Percentiles rank a stretch among this genome's conserved stretches.
These are phyloP conservation scores for Solenopsis fugax DNA, from an alignment of 1,140 invertebrate genomes.

Conservation along the genomic window DNA sequence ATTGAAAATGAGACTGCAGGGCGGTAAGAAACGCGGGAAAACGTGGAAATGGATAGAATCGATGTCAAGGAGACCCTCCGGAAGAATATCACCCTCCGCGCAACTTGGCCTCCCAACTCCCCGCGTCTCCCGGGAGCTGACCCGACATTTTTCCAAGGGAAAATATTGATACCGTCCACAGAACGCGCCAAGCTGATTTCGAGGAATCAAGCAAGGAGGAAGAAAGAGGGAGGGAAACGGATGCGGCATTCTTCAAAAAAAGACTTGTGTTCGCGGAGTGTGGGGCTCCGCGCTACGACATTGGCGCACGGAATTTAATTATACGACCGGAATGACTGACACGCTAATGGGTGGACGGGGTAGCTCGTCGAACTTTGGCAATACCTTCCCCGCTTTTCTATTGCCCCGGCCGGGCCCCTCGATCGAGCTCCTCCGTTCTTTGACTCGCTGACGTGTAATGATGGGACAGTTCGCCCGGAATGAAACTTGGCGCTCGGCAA, in stretches of 20 bases:
- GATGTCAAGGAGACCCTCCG: slow-evolving; percentile 54
- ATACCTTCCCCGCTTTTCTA: slow-evolving; percentile 62
- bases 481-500: slow-evolving; percentile 39
- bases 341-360: slow-evolving; percentile 58
- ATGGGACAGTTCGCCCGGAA: slow-evolving; percentile 50
- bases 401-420: background rate
- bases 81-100: slow-evolving; percentile 54
- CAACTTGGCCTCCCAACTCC: background rate
- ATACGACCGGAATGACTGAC: slow-evolving; percentile 58
- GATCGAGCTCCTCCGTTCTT: slow-evolving; percentile 50
- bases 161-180: slow-evolving; percentile 80
- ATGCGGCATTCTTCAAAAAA: slow-evolving; percentile 13
- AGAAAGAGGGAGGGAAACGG: background rate
- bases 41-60: slow-evolving; percentile 69
- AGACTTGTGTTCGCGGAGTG: background rate
- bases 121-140: slow-evolving; percentile 76
- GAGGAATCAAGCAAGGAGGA: slow-evolving; percentile 1
- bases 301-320: slow-evolving; percentile 70
- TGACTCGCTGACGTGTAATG: slow-evolving; percentile 60
- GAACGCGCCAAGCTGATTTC: slow-evolving; percentile 46
- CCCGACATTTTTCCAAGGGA: slow-evolving; percentile 78
- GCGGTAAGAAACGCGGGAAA: slow-evolving; percentile 33
- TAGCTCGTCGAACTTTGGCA: slow-evolving; percentile 59
- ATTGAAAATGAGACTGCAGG: slow-evolving; percentile 73
- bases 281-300: slow-evolving; percentile 27